Evolutionary conservation across 1,140 invertebrate genomes (phyloP).

Genomic region (Drosophila funebris): DNA sequence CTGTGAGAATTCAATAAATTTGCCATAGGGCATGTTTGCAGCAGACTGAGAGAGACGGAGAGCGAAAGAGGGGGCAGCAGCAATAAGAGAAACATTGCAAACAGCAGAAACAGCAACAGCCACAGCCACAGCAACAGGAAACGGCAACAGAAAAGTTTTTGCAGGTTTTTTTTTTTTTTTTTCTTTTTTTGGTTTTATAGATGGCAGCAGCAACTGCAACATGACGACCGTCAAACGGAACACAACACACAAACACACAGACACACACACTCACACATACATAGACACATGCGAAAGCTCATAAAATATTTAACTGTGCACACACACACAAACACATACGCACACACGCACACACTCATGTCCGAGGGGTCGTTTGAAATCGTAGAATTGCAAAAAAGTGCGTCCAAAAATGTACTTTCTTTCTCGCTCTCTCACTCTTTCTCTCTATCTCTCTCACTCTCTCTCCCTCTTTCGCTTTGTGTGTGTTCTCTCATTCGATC

Average conservation of each 20-base stretch:
- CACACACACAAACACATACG: constrained; percentile 7
- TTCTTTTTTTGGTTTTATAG: constrained; percentile 13
- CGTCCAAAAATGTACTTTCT: constrained; percentile 49
- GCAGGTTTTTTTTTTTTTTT: constrained; percentile 33
- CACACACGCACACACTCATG: neutral
- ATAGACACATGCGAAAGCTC: constrained; percentile 20
- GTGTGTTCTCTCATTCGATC: constrained; percentile 21
- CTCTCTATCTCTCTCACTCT: no score
- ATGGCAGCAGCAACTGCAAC: constrained; percentile 27
- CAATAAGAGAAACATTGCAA: constrained; percentile 50
- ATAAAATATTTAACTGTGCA: constrained; percentile 52
- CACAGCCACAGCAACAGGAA: constrained; percentile 38
- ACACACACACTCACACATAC: constrained; percentile 20
- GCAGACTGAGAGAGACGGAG: neutral
- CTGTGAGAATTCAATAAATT: constrained; percentile 74
- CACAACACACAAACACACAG: constrained; percentile 25
- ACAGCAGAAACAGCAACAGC: constrained; percentile 5
- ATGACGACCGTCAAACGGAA: constrained; percentile 57
- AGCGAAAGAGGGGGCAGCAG: constrained; percentile 19
- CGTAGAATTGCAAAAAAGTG: constrained; percentile 41
- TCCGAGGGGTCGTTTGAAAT: constrained; percentile 40
- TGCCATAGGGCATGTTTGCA: constrained; percentile 49
- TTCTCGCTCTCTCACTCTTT: no score
- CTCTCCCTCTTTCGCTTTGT: constrained; percentile 28
- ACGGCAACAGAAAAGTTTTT: constrained; percentile 51